Percentiles rank a stretch among this genome's conserved stretches.
Evolutionary conservation across 2,113 vertebrate genomes (phyloP).

Genomic region (Puntigrus tetrazona): DNA sequence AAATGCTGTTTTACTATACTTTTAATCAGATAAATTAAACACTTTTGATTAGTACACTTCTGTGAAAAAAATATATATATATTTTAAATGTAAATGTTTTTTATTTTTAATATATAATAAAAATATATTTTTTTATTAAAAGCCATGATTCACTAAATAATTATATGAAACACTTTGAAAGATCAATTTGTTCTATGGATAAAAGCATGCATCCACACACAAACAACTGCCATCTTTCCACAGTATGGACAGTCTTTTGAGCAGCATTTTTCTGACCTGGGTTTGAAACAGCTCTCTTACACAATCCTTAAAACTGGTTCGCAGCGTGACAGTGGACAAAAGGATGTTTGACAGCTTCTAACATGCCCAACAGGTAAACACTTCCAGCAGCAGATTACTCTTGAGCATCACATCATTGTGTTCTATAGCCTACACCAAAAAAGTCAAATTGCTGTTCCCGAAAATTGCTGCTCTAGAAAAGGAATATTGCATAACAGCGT

Average conservation of each 20-base stretch:
- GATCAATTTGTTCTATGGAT: not conserved
- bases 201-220: not conserved
- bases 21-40: no score
- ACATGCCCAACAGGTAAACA: not conserved
- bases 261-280: not conserved
- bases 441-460: not conserved
- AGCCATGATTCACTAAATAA: no score
- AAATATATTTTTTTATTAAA: no score
- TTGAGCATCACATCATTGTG: not conserved
- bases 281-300: not conserved
- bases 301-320: conserved; percentile 10
- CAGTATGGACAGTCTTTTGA: not conserved
- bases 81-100: no score
- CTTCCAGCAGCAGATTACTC: not conserved
- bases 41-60: not conserved
- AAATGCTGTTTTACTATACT: no score
- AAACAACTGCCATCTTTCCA: not conserved
- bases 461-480: not conserved
- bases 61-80: no score
- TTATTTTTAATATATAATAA: no score
- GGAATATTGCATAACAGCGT: not conserved
- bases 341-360: not conserved
- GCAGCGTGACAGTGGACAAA: not conserved
- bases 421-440: not conserved
- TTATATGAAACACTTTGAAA: no score